Percentiles rank a stretch among this genome's conserved stretches.
Evolutionary conservation across 2,888 invertebrate species (phyloP).

Genomic region (Caenorhabditis macrosperma): DNA sequence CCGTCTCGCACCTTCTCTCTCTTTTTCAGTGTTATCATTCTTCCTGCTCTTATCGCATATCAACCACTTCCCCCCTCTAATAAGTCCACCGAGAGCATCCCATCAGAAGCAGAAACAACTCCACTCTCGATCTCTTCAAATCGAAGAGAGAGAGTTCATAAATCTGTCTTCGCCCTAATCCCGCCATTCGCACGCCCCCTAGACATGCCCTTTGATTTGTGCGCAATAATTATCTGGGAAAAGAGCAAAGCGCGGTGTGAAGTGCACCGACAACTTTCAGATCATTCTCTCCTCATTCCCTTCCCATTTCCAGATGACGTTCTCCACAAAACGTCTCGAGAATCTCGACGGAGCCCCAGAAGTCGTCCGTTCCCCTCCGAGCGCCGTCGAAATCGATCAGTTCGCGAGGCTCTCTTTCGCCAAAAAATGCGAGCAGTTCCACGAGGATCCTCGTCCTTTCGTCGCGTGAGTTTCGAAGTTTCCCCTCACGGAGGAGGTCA

Average conservation of each 20-base stretch:
- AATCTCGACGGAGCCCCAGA: background rate
- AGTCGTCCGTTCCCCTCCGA: no score
- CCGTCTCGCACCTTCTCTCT: slow-evolving; percentile 2
- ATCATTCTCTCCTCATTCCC: no score
- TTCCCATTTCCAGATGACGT: slow-evolving; percentile 11
- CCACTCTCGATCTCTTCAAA: background rate
- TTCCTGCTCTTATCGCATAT: slow-evolving; percentile 2
- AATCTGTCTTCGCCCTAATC: no score
- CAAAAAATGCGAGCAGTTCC: slow-evolving; percentile 33
- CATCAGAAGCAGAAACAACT: no score
- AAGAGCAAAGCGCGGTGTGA: no score
- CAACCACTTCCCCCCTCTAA: no score
- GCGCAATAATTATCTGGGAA: no score
- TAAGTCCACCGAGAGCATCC: no score
- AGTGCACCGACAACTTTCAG: no score
- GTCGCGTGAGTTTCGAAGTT: slow-evolving; percentile 19
- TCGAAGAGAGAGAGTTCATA: no score
- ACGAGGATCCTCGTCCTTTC: slow-evolving; percentile 25
- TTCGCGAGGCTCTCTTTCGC: background rate
- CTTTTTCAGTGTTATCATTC: background rate
- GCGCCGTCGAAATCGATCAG: slow-evolving; percentile 14
- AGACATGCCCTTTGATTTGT: no score
- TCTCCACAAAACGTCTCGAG: slow-evolving; percentile 2
- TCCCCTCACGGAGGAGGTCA: background rate
- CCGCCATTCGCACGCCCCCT: no score